These are phyloP conservation scores for Aselliscus stoliczkanus DNA, from an alignment of 2,797 vertebrate genomes.

Conservation along the genomic window DNA sequence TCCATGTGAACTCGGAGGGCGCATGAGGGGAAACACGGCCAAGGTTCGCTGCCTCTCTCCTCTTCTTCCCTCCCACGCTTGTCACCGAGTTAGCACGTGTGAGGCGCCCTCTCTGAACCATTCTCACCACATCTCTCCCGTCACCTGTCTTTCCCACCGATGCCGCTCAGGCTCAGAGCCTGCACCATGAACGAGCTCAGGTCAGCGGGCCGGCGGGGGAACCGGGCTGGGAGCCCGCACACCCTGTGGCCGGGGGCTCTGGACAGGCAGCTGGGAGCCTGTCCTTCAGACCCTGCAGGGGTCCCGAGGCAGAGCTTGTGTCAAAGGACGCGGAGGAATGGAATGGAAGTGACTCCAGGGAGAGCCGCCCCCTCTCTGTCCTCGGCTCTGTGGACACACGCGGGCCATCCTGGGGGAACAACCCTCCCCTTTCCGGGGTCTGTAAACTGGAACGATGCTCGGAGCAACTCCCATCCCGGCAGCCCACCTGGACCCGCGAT, in stretches of 20 bases:
- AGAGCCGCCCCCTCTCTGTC: background rate
- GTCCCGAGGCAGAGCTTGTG: background rate
- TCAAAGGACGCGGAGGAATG: background rate
- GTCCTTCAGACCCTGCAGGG: background rate
- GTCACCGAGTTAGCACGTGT: too few relatives aligned
- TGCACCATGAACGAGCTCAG: accelerated
- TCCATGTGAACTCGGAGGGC: accelerated
- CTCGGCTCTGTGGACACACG: background rate
- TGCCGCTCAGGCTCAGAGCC: background rate
- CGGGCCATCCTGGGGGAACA: too few relatives aligned
- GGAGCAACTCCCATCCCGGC: background rate
- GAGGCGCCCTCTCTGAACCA: background rate
- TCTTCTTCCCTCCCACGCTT: accelerated
- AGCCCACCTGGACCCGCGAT: background rate
- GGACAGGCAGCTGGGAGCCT: background rate
- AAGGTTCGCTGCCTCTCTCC: background rate
- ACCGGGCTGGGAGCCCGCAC: background rate
- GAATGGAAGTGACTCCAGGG: background rate
- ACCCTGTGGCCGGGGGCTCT: background rate
- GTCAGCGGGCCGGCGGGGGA: accelerated
- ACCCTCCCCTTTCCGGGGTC: background rate
- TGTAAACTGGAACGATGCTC: background rate
- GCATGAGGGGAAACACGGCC: accelerated
- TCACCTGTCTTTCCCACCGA: accelerated
- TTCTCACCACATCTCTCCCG: background rate